Evolutionary conservation across 2,113 vertebrate genomes (phyloP), one percentile per base, ranked within the genome.

Genomic region (Dicerorhinus sumatrensis): DNA sequence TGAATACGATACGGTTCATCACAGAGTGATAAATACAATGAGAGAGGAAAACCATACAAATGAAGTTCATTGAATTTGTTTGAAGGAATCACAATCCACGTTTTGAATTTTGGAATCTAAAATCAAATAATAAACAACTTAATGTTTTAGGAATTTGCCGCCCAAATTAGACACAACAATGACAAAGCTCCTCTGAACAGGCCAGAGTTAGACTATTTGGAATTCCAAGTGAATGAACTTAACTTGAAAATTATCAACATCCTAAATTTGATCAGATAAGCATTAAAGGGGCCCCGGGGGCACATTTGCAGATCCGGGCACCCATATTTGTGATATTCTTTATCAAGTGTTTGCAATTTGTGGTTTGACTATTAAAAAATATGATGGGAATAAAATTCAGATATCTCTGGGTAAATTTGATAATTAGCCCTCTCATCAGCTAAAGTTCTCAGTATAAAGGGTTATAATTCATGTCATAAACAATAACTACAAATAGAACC

Each of bases 1-100:
- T 8, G 56, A 70, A 81, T 11, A 1, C 1, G 5, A 10, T 1
- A 16, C 0, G 0, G 36, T 6, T 4, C 63, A 17, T 17, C 36
- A 14, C 4, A 0, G 42, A 6, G 51, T 8, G 77, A 46, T 0
- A 20, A 54, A 25, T 9, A 12, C 39, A 56, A n/a, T 2, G 17
- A 75, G 42, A 51, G 36, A 27, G 10, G 16, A 51, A 29, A 16
- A 23, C 0, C 25, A n/a, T 2, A 36, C n/a, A 16, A 29, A 10
- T 1, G 18, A 62, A 5, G 27, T 2, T 88, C 48, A 29, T 0
- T 9, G 7, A 62, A 16, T 80, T 31, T 29, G 39, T 76, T 6
- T 3, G 54, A 33, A n/a, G 77, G 80, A n/a, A 62, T 23, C 14
- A 5, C 0, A 13, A 60, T 39, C 75, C 72, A 11, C 58, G n/a